phyloP scores from a whole-genome alignment of 1,140 invertebrate genomes.

The Drosophila persimilis region DNA sequence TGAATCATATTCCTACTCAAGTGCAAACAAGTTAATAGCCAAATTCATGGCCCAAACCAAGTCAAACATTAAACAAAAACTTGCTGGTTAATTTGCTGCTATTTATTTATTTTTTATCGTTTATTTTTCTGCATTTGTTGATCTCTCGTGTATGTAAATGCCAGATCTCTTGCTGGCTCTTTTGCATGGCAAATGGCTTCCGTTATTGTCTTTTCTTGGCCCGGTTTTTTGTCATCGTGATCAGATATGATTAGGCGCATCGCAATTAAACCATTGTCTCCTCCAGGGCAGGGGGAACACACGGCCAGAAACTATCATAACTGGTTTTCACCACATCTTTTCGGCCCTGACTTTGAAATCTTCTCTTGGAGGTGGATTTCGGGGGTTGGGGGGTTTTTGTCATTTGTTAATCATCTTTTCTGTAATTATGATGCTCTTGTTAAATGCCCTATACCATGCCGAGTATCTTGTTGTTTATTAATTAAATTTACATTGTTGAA shows the following conservation, averaged over 20 bases:
- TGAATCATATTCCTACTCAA: constrained; percentile 1
- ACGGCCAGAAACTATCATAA: not conserved
- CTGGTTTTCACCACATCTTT: constrained; percentile 33
- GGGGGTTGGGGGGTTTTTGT: constrained; percentile 3
- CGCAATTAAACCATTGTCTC: constrained; percentile 46
- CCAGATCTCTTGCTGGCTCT: constrained; percentile 11
- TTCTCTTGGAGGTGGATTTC: constrained; percentile 13
- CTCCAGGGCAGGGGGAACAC: not conserved
- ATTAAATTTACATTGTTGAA: constrained; percentile 36
- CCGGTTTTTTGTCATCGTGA: constrained; percentile 38
- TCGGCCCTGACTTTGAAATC: constrained; percentile 58
- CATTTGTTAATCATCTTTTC: constrained; percentile 19
- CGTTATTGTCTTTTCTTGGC: constrained; percentile 49
- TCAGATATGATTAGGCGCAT: constrained; percentile 9
- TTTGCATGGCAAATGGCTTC: constrained; percentile 65
- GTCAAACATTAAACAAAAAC: constrained; percentile 40
- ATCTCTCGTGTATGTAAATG: constrained; percentile 61
- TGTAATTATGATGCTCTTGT: constrained; percentile 49
- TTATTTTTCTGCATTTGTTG: constrained; percentile 40
- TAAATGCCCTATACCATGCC: constrained; percentile 19
- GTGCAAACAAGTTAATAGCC: constrained; percentile 32
- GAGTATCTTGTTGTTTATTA: constrained; percentile 35
- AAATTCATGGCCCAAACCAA: constrained; percentile 33
- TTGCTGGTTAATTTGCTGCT: constrained; percentile 27
- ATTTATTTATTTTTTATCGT: constrained; percentile 24